Conservation (phyloP, 2,113 vertebrate genomes). For the Cnemophilus loriae region DNA sequence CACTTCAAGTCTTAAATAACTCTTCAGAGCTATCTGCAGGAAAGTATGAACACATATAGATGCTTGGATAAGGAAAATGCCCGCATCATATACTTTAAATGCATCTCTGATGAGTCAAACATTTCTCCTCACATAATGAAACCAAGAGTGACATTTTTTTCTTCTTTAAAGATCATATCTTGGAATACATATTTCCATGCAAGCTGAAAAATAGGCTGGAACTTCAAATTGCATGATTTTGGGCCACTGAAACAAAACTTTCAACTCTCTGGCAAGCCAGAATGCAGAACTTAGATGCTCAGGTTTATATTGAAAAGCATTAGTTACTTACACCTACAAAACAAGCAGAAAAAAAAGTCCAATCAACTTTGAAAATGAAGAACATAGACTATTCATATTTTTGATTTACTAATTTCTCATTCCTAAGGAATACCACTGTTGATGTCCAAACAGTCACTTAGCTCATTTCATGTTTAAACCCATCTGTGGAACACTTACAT, state of each 20-base stretch:
- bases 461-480: not conserved
- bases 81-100: not conserved
- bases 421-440: not conserved
- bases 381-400: not conserved
- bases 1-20: not conserved
- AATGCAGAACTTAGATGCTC: not conserved
- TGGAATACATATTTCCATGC: not conserved
- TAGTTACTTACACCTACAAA: not conserved
- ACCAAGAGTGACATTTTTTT: not conserved
- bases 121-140: not conserved
- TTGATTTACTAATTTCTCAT: not conserved
- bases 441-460: not conserved
- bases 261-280: not conserved
- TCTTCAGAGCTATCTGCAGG: not conserved
- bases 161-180: not conserved
- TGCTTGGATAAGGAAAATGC: not conserved
- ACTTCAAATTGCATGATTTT: not conserved
- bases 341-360: not conserved
- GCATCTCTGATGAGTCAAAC: not conserved
- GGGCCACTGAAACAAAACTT: not conserved
- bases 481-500: not conserved
- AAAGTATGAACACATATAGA: not conserved
- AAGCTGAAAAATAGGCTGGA: not conserved
- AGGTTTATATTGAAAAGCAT: not conserved
- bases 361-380: not conserved